Evolutionary conservation across 2,888 invertebrate species (phyloP).

Genomic region (Melinaea marsaeus): DNA sequence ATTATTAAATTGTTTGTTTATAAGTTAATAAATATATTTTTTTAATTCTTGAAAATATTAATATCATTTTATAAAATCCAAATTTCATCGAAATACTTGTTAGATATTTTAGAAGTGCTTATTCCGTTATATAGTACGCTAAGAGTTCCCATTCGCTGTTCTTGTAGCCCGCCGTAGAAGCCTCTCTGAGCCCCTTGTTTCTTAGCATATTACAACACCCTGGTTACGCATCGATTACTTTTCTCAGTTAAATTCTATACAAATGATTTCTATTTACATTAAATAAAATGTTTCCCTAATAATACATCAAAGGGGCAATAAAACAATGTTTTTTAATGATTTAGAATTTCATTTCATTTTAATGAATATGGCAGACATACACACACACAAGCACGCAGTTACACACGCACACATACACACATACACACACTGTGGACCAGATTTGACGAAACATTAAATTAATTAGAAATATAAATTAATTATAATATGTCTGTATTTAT

Average conservation of each 20-base stretch:
- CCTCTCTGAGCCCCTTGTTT: constrained; percentile 46
- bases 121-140: not conserved
- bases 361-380: not conserved
- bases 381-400: too few species aligned
- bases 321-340: not conserved
- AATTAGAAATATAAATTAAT: too few species aligned
- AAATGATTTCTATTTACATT: constrained; percentile 11
- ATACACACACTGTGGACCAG: too few species aligned
- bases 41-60: too few species aligned
- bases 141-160: constrained; percentile 20
- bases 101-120: too few species aligned
- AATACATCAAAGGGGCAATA: not conserved
- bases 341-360: not conserved
- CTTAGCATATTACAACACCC: constrained; percentile 34
- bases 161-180: constrained; percentile 34
- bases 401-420: too few species aligned
- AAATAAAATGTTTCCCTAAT: not conserved
- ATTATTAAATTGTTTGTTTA: too few species aligned
- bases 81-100: too few species aligned
- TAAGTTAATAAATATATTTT: too few species aligned
- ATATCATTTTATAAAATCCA: too few species aligned
- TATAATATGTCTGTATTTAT: too few species aligned
- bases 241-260: constrained; percentile 17
- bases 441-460: too few species aligned
- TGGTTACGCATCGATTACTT: constrained; percentile 49